Percentiles rank a stretch among this genome's conserved stretches.
These are phyloP conservation scores for Drosophila cognata DNA, from an alignment of 2,888 invertebrate genomes.

Conservation along the genomic window DNA sequence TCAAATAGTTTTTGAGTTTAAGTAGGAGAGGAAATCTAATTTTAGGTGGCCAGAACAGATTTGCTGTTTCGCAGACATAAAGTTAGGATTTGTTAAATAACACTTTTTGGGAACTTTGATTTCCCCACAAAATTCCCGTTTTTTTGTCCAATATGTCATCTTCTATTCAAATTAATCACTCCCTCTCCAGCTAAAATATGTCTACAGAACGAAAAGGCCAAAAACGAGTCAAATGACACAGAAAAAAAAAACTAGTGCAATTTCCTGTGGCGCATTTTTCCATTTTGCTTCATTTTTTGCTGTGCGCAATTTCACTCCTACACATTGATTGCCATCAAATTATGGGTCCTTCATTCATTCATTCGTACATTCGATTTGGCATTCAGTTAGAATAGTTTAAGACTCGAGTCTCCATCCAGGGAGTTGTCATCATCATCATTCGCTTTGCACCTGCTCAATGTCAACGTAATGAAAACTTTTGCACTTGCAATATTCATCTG, in stretches of 20 bases:
- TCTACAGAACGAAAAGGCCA: conserved; percentile 18
- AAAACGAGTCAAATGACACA: conserved; percentile 17
- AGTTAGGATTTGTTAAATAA: neutral
- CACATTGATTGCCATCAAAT: conserved; percentile 56
- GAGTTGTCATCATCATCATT: conserved; percentile 10
- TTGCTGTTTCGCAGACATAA: neutral
- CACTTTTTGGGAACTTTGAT: neutral
- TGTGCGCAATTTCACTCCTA: neutral
- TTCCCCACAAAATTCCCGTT: neutral
- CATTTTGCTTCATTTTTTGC: neutral
- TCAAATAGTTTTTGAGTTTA: neutral
- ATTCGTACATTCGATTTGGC: conserved; percentile 31
- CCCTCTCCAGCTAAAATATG: neutral
- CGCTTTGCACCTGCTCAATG: conserved; percentile 54
- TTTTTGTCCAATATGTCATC: neutral
- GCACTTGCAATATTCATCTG: conserved; percentile 43
- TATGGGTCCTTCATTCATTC: conserved; percentile 44
- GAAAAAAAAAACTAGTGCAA: conserved; percentile 49
- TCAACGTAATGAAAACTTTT: conserved; percentile 62
- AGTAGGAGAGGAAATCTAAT: too few species aligned
- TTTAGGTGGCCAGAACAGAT: neutral
- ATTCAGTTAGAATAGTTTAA: conserved; percentile 10
- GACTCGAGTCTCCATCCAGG: neutral
- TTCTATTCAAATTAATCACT: neutral
- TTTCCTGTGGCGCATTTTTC: conserved; percentile 50